These are phyloP conservation scores for Spodoptera frugiperda DNA, from an alignment of 1,140 invertebrate species.

Conservation along the genomic window DNA sequence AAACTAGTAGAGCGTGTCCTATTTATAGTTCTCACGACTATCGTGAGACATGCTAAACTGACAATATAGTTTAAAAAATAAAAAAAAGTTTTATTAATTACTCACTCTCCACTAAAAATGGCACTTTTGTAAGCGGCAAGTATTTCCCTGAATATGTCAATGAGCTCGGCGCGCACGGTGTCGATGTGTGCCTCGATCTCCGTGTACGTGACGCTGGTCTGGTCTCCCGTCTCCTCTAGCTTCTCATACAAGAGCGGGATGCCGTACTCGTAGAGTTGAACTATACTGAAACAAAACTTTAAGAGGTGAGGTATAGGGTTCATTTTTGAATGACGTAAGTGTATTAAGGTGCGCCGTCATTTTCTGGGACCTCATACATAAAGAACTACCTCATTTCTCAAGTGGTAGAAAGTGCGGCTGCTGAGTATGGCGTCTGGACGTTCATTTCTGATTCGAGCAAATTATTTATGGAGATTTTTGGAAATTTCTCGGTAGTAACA, in stretches of 20 bases:
- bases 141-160: constrained; percentile 83
- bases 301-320: constrained; percentile 36
- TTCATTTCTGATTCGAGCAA: no score
- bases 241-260: constrained; percentile 89
- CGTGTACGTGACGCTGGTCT: constrained; percentile 56
- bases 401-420: no score
- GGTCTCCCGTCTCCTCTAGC: constrained; percentile 74
- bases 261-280: constrained; percentile 88
- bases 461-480: no score
- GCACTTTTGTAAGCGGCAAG: constrained; percentile 81
- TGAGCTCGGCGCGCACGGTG: constrained; percentile 82
- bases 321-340: constrained; percentile 47
- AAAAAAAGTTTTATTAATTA: constrained; percentile 42
- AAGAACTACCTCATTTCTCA: no score
- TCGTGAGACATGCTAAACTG: no score
- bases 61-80: no score
- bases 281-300: constrained; percentile 85
- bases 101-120: constrained; percentile 78
- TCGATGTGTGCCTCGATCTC: constrained; percentile 78
- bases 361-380: no score
- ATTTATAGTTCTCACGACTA: no score
- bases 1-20: no score
- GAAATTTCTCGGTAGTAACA: no score
- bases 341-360: no score
- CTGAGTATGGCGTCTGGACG: no score